Evolutionary conservation across 2,888 invertebrate genomes (phyloP).

Genomic region (Drosophila diplacantha): DNA sequence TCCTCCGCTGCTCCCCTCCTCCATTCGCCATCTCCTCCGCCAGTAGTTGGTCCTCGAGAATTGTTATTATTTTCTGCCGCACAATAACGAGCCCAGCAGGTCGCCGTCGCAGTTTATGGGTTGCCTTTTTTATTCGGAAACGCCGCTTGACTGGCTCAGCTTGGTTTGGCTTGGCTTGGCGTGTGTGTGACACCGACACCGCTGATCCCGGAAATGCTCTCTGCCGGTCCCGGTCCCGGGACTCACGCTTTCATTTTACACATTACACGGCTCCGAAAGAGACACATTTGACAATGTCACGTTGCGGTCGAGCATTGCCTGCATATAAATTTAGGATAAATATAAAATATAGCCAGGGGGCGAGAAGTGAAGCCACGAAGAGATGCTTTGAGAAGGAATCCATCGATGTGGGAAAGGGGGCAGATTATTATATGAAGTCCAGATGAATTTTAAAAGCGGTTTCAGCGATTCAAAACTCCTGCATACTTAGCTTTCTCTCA

Average conservation of each 20-base stretch:
- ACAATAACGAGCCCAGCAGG: conserved; percentile 50
- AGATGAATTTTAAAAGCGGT: background rate
- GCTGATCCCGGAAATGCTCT: conserved; percentile 37
- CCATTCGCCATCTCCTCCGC: conserved; percentile 13
- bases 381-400: background rate
- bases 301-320: conserved; percentile 49
- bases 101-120: conserved; percentile 45
- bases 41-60: conserved; percentile 11
- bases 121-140: conserved; percentile 26
- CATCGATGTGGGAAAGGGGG: too few species aligned
- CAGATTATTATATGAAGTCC: background rate
- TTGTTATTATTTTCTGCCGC: conserved; percentile 46
- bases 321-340: conserved; percentile 55
- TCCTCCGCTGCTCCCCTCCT: conserved; percentile 1
- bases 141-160: conserved; percentile 23
- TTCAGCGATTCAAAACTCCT: background rate
- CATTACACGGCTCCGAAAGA: conserved; percentile 12
- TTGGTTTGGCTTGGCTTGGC: conserved; percentile 8
- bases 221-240: conserved; percentile 14
- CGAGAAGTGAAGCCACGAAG: background rate
- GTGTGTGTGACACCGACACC: conserved; percentile 36
- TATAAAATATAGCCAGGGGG: conserved; percentile 28
- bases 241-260: background rate
- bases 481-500: background rate
- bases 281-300: conserved; percentile 66